A percentile compares a stretch with the other conserved stretches of the same genome.
These are phyloP conservation scores for Malacoraja senta DNA, from an alignment of 2,797 vertebrate genomes.

Conservation along the genomic window DNA sequence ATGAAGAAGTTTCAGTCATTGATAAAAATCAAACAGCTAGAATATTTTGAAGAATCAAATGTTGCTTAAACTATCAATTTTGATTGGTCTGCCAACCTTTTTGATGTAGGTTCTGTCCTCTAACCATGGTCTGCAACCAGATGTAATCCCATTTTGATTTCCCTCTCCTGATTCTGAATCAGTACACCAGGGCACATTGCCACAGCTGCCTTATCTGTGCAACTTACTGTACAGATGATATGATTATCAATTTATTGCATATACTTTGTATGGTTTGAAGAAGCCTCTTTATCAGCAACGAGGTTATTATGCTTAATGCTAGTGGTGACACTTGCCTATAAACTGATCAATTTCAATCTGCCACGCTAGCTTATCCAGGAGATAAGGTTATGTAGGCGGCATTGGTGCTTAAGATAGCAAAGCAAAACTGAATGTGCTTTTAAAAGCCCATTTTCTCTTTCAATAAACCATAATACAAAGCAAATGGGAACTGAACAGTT, in stretches of 20 bases:
- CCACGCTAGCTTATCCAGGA: background rate
- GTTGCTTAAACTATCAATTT: background rate
- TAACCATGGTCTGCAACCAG: background rate
- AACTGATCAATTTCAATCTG: slow-evolving; percentile 26
- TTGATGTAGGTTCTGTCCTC: background rate
- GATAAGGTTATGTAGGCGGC: background rate
- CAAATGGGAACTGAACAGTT: background rate
- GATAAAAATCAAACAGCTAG: background rate
- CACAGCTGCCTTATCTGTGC: background rate
- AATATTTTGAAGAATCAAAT: background rate
- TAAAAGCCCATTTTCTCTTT: background rate
- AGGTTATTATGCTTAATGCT: slow-evolving; percentile 11
- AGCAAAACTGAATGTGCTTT: background rate
- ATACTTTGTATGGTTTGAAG: background rate
- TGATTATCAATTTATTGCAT: slow-evolving; percentile 8
- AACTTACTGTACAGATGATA: background rate
- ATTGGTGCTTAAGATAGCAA: background rate
- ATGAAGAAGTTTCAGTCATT: background rate
- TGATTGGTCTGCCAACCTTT: background rate
- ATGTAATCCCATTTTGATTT: background rate
- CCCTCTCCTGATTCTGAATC: background rate
- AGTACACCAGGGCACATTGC: background rate
- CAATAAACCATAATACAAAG: background rate
- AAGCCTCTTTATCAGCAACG: background rate
- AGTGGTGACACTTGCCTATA: slow-evolving; percentile 2